Conservation (phyloP, 92 coral and sea anemone species). For the Isaurus tuberculatus region DNA sequence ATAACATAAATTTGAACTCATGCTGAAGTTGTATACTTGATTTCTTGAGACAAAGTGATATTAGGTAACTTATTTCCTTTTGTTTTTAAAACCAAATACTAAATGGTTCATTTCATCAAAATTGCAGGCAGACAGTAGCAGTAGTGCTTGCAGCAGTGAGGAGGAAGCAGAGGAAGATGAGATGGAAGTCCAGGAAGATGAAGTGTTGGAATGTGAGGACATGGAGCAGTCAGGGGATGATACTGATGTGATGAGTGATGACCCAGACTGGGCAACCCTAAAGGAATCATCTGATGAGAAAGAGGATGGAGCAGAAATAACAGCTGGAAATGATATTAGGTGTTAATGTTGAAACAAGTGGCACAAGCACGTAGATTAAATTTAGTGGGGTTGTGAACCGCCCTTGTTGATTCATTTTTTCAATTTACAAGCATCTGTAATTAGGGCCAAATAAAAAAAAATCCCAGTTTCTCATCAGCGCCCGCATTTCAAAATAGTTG, state of each 20-base stretch:
- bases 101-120: constrained; percentile 27
- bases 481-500: too few relatives aligned
- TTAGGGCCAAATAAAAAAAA: neutral
- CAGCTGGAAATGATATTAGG: constrained; percentile 27
- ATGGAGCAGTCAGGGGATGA: constrained; percentile 17
- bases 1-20: constrained; percentile 4
- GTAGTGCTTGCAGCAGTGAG: constrained; percentile 24
- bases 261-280: constrained; percentile 35
- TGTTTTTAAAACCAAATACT: constrained; percentile 22
- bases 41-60: constrained; percentile 26
- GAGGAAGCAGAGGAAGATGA: constrained; percentile 38
- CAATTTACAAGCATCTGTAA: constrained; percentile 14
- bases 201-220: constrained; percentile 21
- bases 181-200: constrained; percentile 25
- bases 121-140: constrained; percentile 36
- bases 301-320: constrained; percentile 15
- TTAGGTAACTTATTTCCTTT: constrained; percentile 6
- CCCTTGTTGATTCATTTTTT: constrained; percentile 15
- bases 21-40: constrained; percentile 14
- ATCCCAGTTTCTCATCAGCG: too few relatives aligned
- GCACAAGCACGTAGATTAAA: constrained; percentile 20
- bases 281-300: constrained; percentile 1
- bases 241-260: constrained; percentile 24
- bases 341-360: constrained; percentile 27
- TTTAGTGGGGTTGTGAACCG: constrained; percentile 6